phyloP scores from a whole-genome alignment of 1,140 invertebrate genomes.

The Sminthurides bifidus region DNA sequence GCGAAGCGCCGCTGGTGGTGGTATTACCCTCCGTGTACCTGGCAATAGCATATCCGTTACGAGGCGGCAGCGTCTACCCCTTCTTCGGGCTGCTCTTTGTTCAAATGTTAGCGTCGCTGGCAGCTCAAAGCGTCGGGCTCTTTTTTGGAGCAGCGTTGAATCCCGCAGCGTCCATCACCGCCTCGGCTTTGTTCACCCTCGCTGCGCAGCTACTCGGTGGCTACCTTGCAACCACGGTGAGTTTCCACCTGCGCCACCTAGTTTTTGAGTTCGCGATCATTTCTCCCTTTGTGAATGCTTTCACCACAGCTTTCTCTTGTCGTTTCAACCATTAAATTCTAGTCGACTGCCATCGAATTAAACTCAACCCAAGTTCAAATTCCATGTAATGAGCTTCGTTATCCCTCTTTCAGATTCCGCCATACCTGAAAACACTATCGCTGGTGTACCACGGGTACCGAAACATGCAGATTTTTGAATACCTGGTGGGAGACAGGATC shows the following conservation, averaged over 20 bases:
- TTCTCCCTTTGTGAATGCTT: too few species aligned
- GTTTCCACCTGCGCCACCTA: constrained; percentile 38
- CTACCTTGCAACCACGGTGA: constrained; percentile 64
- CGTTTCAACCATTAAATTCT: too few species aligned
- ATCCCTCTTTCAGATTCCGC: constrained; percentile 19
- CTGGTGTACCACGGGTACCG: constrained; percentile 75
- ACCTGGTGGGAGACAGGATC: constrained; percentile 44
- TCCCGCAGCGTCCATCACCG: constrained; percentile 60
- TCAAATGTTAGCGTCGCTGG: constrained; percentile 61
- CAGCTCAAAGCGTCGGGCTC: constrained; percentile 69
- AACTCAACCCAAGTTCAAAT: not conserved
- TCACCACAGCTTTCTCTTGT: too few species aligned
- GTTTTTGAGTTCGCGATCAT: not conserved
- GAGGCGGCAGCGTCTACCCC: constrained; percentile 48
- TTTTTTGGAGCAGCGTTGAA: constrained; percentile 72
- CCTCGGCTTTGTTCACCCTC: constrained; percentile 65
- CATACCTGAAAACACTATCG: constrained; percentile 33
- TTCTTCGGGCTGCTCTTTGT: constrained; percentile 60
- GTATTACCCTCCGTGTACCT: constrained; percentile 67
- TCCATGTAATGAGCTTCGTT: not conserved
- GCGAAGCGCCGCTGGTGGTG: constrained; percentile 52
- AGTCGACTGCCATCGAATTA: too few species aligned
- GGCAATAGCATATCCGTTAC: constrained; percentile 65
- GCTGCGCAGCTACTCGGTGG: constrained; percentile 70
- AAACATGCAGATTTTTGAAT: constrained; percentile 75